Evolutionary conservation across 2,797 vertebrate genomes (phyloP).

Genomic region (Macropus fuliginosus): DNA sequence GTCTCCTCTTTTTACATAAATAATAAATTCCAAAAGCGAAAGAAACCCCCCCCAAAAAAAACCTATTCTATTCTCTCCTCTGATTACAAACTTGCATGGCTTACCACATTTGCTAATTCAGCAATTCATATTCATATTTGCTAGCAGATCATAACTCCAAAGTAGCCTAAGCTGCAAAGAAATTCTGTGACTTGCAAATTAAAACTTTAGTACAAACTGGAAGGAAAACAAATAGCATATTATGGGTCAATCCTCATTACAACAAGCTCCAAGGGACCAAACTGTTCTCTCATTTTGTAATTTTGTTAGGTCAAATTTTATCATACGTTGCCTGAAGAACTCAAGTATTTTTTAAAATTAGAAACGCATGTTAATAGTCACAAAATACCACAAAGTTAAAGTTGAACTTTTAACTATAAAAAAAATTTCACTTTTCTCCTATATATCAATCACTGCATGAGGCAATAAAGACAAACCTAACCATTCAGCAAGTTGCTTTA

Average conservation of each 20-base stretch:
- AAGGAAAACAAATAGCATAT: slow-evolving; percentile 48
- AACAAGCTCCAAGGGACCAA: slow-evolving; percentile 36
- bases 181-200: slow-evolving; percentile 71
- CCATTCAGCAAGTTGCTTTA: slow-evolving; percentile 9
- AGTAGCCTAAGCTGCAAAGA: slow-evolving; percentile 74
- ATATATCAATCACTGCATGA: background rate
- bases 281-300: slow-evolving; percentile 50
- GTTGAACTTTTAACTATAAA: slow-evolving; percentile 37
- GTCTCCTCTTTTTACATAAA: background rate
- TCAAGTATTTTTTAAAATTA: slow-evolving; percentile 28
- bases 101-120: slow-evolving; percentile 70
- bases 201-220: slow-evolving; percentile 71
- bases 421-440: background rate
- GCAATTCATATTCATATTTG: slow-evolving; percentile 70
- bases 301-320: slow-evolving; percentile 29
- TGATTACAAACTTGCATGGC: slow-evolving; percentile 65
- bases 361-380: slow-evolving; percentile 11
- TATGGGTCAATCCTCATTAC: slow-evolving; percentile 63
- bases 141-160: slow-evolving; percentile 56
- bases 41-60: background rate
- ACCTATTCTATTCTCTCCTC: slow-evolving; percentile 58
- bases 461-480: background rate
- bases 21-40: slow-evolving; percentile 35
- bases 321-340: slow-evolving; percentile 4
- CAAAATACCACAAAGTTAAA: slow-evolving; percentile 12